Evolutionary conservation across 2,797 vertebrate genomes (phyloP), one percentile per base, ranked within the genome.

Genomic region (Eremophila alpestris): DNA sequence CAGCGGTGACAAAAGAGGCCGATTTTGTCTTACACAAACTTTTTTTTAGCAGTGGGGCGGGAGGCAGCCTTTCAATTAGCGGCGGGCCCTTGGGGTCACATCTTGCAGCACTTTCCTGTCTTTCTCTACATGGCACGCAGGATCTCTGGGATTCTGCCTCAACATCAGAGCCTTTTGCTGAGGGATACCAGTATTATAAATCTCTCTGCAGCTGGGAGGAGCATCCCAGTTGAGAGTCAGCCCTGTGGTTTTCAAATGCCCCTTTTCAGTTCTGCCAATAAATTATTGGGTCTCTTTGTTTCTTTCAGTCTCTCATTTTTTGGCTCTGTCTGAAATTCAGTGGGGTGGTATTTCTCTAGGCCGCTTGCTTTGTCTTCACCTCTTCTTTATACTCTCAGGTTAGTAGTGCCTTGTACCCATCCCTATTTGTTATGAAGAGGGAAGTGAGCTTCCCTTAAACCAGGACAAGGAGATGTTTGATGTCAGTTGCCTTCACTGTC

Each of bases 231-330:
- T 80, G 94, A 95, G 97, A 96, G 96, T 87, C 78, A 89, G 92
- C 94, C 78, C 51, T 90, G 59, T 83, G 87, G 91, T 96, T 95
- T 97, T 95, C 95, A 91, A 94, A 94, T 60, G 94, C 92, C 94
- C 91, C 91, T 93, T 94, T 97, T 88, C 87, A 95, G 96, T 95
- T 97, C 95, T 96, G 94, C 97, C 94, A 95, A 97, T 98, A 97
- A 98, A 97, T 97, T 96, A 97, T 97, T 97, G 87, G 97, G 97
- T 97, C 96, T 79, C 96, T 96, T 96, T 96, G 91, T 96, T 96
- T 96, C 94, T 96, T 95, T 93, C 78, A 73, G 73, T 93, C 52
- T 95, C 76, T 86, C 12, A 59, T 68, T 46, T 82, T 83, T 32
- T 74, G 30, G 0, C 23, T 84, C 24, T 82, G 8, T 88, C 54